Evolutionary conservation across 2,888 invertebrate species (phyloP).

Genomic region (Drepana falcataria): DNA sequence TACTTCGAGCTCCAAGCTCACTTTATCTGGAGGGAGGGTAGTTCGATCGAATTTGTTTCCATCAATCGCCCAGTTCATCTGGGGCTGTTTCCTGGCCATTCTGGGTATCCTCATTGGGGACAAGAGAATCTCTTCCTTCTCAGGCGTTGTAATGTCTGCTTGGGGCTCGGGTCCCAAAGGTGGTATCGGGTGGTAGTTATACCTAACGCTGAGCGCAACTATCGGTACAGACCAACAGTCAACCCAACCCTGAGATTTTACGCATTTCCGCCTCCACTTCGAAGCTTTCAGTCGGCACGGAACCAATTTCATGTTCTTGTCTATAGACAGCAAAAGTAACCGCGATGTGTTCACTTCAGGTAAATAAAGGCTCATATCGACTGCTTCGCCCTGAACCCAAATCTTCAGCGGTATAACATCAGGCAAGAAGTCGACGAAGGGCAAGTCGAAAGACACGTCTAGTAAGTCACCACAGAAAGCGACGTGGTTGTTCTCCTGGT

Average conservation of each 20-base stretch:
- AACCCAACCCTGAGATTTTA: slow-evolving; percentile 88
- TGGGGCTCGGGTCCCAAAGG: slow-evolving; percentile 92
- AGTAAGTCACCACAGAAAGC: slow-evolving; percentile 96
- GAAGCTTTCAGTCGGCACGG: slow-evolving; percentile 78
- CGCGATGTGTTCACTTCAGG: slow-evolving; percentile 95
- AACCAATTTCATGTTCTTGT: slow-evolving; percentile 91
- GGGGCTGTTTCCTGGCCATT: slow-evolving; percentile 82
- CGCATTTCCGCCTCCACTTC: slow-evolving; percentile 91
- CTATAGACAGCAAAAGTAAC: slow-evolving; percentile 88
- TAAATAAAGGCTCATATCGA: slow-evolving; percentile 92
- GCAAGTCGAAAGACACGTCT: slow-evolving; percentile 95
- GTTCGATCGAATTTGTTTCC: slow-evolving; percentile 93
- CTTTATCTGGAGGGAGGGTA: slow-evolving; percentile 90
- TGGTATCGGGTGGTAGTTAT: slow-evolving; percentile 95
- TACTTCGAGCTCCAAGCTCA: slow-evolving; percentile 95
- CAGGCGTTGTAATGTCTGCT: slow-evolving; percentile 95
- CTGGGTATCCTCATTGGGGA: slow-evolving; percentile 95
- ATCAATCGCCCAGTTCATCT: slow-evolving; percentile 81
- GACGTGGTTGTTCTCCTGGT: slow-evolving; percentile 95
- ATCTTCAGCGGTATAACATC: slow-evolving; percentile 92
- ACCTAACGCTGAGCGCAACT: slow-evolving; percentile 93
- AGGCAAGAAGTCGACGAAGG: slow-evolving; percentile 96
- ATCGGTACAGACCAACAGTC: slow-evolving; percentile 98
- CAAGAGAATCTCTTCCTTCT: slow-evolving; percentile 94
- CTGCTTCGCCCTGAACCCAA: slow-evolving; percentile 96